A percentile compares a stretch with the other conserved stretches of the same genome.
Evolutionary conservation across 1,140 invertebrate genomes (phyloP).

Genomic region (Eumeta japonica): DNA sequence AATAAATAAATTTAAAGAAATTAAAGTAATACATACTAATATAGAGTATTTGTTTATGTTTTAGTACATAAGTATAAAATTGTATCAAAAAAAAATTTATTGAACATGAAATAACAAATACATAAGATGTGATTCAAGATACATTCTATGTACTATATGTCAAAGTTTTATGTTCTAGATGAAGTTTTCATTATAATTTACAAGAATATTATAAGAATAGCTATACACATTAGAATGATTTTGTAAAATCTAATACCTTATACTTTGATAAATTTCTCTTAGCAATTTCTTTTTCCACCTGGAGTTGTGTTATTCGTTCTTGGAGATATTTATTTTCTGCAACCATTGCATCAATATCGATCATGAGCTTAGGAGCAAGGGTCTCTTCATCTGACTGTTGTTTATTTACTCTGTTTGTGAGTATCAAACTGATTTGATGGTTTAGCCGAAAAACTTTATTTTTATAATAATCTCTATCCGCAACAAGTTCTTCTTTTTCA

Average conservation of each 20-base stretch:
- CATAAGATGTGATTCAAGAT: no score
- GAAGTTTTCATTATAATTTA: no score
- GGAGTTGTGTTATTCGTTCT: conserved; percentile 75
- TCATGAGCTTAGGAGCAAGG: conserved; percentile 51
- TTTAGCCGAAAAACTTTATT: conserved; percentile 82
- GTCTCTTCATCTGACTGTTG: conserved; percentile 21
- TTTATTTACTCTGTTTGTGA: conserved; percentile 51
- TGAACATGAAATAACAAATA: conserved; percentile 6
- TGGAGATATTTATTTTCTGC: conserved; percentile 84
- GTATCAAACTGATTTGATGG: conserved; percentile 73
- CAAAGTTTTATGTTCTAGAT: no score
- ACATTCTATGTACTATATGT: no score
- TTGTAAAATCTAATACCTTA: conserved; percentile 60
- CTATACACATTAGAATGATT: no score
- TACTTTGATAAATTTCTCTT: conserved; percentile 71
- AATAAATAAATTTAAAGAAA: conserved; percentile 15
- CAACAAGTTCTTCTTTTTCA: conserved; percentile 82
- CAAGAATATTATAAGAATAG: no score
- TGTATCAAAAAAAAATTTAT: conserved; percentile 9
- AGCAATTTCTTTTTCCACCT: conserved; percentile 77
- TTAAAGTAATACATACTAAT: no score
- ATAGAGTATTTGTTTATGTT: no score
- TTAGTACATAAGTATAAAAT: no score
- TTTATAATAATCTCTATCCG: conserved; percentile 81
- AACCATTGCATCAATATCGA: conserved; percentile 80